A percentile compares a stretch with the other conserved stretches of the same genome.
Evolutionary conservation across 2,113 vertebrate species (phyloP).

Genomic region (Scatophagus argus): DNA sequence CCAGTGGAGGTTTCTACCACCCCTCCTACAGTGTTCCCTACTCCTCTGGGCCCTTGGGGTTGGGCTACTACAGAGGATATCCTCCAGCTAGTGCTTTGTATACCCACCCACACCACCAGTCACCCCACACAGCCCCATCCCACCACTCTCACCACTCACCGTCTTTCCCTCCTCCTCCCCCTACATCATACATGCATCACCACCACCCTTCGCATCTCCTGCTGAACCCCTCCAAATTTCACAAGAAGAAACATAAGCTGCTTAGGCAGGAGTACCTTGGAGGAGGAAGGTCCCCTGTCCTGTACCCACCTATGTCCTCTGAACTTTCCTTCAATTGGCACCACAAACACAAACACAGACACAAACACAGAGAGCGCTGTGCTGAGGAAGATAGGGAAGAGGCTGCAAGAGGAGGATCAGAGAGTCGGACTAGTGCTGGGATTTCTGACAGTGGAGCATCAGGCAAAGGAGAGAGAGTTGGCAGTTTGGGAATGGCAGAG

Average conservation of each 20-base stretch:
- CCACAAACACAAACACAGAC: slow-evolving; percentile 97
- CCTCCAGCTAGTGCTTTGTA: slow-evolving; percentile 93
- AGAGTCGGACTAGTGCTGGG: slow-evolving; percentile 62
- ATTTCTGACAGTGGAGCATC: slow-evolving; percentile 72
- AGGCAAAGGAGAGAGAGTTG: slow-evolving; percentile 75
- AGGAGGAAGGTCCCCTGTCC: slow-evolving; percentile 90
- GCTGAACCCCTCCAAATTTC: slow-evolving; percentile 96
- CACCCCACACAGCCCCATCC: slow-evolving; percentile 85
- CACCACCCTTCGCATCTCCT: slow-evolving; percentile 92
- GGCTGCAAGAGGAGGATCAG: slow-evolving; percentile 56
- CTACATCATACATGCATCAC: slow-evolving; percentile 85
- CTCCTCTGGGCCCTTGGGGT: slow-evolving; percentile 93
- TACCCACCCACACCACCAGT: slow-evolving; percentile 89
- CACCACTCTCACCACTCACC: slow-evolving; percentile 90
- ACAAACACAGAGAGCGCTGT: slow-evolving; percentile 93
- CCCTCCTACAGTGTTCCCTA: slow-evolving; percentile 97
- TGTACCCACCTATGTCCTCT: slow-evolving; percentile 93
- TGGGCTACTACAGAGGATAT: slow-evolving; percentile 96
- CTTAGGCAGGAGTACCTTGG: slow-evolving; percentile 94
- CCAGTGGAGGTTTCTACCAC: slow-evolving; percentile 92
- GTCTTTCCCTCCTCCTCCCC: slow-evolving; percentile 89
- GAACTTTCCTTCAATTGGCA: slow-evolving; percentile 99
- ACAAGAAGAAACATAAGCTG: slow-evolving; percentile 99
- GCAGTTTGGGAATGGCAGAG: slow-evolving; percentile 85
- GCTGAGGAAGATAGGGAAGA: slow-evolving; percentile 77